phyloP scores from a whole-genome alignment of 2,888 invertebrate genomes.

The Cylindroiulus punctatus region DNA sequence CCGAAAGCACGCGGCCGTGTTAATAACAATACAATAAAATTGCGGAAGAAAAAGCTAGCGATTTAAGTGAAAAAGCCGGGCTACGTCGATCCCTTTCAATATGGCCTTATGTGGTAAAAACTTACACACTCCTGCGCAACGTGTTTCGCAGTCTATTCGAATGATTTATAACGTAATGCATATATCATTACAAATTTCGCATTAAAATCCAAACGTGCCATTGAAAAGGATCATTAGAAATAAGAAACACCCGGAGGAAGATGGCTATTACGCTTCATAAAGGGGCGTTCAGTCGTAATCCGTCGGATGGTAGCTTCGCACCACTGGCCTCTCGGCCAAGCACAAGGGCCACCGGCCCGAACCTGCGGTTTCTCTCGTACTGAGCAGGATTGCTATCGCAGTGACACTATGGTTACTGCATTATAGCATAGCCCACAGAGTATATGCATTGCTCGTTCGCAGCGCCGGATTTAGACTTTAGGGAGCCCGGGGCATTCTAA shows the following conservation, averaged over 20 bases:
- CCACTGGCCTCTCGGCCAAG: too few species aligned
- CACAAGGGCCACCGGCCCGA: too few species aligned
- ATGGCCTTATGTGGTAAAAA: neutral
- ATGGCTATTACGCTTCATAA: neutral
- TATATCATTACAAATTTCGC: neutral
- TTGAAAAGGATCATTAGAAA: neutral
- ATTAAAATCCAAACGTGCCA: neutral
- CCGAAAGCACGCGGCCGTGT: neutral
- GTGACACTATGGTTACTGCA: neutral
- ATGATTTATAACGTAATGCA: neutral
- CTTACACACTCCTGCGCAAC: neutral
- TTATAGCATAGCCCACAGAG: neutral
- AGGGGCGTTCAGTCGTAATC: neutral
- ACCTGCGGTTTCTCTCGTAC: too few species aligned
- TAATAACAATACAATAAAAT: neutral
- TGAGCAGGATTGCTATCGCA: too few species aligned
- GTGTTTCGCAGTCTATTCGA: neutral
- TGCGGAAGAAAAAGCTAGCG: conserved; percentile 7
- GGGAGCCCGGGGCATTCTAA: too few species aligned
- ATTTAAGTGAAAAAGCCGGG: neutral
- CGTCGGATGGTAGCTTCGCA: too few species aligned
- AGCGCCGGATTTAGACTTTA: too few species aligned
- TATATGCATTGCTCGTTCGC: too few species aligned
- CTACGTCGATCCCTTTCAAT: neutral
- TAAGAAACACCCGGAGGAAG: conserved; percentile 12